phyloP scores from a whole-genome alignment of 2,888 invertebrate species.

The Ochropleura plecta region DNA sequence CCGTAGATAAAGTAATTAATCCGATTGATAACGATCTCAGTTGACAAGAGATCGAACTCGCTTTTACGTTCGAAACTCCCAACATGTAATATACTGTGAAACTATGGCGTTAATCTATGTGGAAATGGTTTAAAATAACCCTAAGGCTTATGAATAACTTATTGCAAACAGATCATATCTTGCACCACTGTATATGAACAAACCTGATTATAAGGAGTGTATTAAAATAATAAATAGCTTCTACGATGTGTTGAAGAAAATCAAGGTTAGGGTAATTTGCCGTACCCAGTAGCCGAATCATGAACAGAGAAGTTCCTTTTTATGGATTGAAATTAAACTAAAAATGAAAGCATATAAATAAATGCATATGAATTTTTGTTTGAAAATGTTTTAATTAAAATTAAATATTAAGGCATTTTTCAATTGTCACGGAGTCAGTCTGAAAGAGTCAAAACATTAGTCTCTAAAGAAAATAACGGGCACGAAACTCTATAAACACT shows the following conservation, averaged over 20 bases:
- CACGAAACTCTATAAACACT: background rate
- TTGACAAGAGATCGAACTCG: constrained; percentile 70
- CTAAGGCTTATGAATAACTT: constrained; percentile 56
- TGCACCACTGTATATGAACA: constrained; percentile 52
- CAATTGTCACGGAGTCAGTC: background rate
- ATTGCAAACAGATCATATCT: constrained; percentile 60
- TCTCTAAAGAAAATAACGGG: background rate
- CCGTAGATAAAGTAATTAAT: constrained; percentile 88
- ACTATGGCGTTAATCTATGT: constrained; percentile 36
- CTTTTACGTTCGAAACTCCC: constrained; percentile 39
- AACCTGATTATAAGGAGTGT: constrained; percentile 46
- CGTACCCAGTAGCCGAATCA: background rate
- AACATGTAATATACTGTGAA: constrained; percentile 43
- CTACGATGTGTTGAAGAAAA: constrained; percentile 28
- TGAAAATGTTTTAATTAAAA: too few species aligned
- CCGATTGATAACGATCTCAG: constrained; percentile 80
- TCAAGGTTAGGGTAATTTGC: background rate
- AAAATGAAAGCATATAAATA: background rate
- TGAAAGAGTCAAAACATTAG: background rate
- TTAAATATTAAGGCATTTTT: background rate
- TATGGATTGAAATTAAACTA: background rate
- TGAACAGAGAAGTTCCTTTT: background rate
- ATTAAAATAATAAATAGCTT: constrained; percentile 46
- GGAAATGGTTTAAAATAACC: constrained; percentile 52
- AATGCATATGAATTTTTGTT: too few species aligned